Conservation (phyloP, 2,113 vertebrate genomes). For the Puma concolor region DNA sequence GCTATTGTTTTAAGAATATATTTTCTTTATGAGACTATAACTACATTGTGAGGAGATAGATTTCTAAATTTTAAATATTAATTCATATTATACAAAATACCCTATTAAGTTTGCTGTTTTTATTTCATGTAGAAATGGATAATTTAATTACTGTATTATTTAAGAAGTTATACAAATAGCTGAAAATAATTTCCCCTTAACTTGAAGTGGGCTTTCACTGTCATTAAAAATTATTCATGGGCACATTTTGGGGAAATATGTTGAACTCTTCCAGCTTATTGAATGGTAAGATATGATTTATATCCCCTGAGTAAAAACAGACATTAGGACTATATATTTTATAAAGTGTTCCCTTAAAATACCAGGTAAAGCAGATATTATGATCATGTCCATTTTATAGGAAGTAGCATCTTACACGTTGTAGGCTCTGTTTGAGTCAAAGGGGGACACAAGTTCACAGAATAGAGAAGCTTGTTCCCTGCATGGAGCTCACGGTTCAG, state of each 20-base stretch:
- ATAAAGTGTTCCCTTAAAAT: not conserved
- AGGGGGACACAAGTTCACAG: not conserved
- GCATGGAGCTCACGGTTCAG: rapidly evolving
- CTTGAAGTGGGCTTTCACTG: not conserved
- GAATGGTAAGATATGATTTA: not conserved
- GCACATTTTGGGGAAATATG: not conserved
- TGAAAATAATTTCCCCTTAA: not conserved
- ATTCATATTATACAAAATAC: not conserved
- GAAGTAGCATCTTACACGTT: not conserved
- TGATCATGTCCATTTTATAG: not conserved
- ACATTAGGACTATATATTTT: not conserved
- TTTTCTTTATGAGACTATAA: not conserved
- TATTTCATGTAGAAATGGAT: not conserved
- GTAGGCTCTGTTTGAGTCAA: not conserved
- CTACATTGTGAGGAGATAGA: not conserved
- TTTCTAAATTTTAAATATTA: not conserved
- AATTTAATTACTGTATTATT: conserved; percentile 7
- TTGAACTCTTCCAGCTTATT: not conserved
- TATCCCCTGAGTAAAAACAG: not conserved
- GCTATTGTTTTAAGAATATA: conserved; percentile 6
- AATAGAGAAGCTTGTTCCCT: not conserved
- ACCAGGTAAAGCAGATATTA: not conserved
- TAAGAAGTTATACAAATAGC: not conserved
- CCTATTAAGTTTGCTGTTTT: not conserved
- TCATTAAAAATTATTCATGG: not conserved